Percentiles rank a stretch among this genome's conserved stretches.
Evolutionary conservation across 2,888 invertebrate species (phyloP).

Genomic region (Prosopocoilus inquinatus): DNA sequence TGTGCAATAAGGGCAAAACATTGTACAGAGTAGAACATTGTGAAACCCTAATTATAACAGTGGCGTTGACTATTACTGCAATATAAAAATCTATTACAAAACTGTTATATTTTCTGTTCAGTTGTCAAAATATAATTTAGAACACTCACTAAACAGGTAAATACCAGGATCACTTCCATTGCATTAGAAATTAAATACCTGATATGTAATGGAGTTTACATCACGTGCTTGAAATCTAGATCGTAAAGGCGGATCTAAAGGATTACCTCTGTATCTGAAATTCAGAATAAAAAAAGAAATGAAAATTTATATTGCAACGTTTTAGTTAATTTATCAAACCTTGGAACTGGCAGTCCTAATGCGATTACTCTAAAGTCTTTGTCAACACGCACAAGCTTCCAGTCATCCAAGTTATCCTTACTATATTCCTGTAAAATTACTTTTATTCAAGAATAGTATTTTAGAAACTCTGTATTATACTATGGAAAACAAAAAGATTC

Average conservation of each 20-base stretch:
- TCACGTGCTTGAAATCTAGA: slow-evolving; percentile 94
- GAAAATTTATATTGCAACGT: not conserved
- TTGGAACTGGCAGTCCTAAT: slow-evolving; percentile 85
- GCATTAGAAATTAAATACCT: slow-evolving; percentile 50
- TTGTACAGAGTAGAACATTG: too few species aligned
- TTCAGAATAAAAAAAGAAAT: slow-evolving; percentile 5
- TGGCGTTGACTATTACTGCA: too few species aligned
- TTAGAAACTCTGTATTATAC: slow-evolving; percentile 11
- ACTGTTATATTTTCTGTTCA: too few species aligned
- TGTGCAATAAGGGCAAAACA: too few species aligned
- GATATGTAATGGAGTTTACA: slow-evolving; percentile 65
- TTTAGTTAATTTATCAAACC: slow-evolving; percentile 31
- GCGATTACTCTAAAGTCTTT: slow-evolving; percentile 93
- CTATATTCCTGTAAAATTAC: slow-evolving; percentile 67
- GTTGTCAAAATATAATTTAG: too few species aligned
- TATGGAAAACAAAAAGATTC: not conserved
- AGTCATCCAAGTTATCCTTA: slow-evolving; percentile 72
- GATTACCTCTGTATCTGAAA: slow-evolving; percentile 79
- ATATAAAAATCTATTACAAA: too few species aligned
- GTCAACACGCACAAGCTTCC: slow-evolving; percentile 89
- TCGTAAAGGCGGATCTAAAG: slow-evolving; percentile 91
- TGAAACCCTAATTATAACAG: too few species aligned
- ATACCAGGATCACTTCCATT: too few species aligned
- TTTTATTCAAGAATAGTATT: not conserved
- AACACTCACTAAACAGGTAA: too few species aligned